These are phyloP conservation scores for Bubo scandiacus DNA, from an alignment of 2,113 vertebrate genomes.

Conservation along the genomic window DNA sequence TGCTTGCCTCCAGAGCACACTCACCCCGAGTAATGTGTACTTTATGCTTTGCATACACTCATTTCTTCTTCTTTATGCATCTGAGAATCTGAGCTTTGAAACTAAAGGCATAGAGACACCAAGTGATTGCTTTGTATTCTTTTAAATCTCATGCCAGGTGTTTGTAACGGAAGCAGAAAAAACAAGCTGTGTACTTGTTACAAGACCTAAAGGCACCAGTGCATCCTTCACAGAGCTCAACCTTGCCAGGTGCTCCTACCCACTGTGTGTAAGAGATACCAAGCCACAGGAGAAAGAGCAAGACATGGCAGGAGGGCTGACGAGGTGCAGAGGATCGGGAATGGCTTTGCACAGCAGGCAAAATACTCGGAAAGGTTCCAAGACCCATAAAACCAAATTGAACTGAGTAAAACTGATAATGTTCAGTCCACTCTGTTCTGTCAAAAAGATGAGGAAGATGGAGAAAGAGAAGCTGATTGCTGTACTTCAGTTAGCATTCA, in stretches of 20 bases:
- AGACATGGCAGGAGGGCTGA: background rate
- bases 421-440: background rate
- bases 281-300: background rate
- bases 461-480: background rate
- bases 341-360: background rate
- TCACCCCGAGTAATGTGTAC: background rate
- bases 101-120: background rate
- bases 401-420: background rate
- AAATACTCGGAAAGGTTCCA: background rate
- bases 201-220: background rate
- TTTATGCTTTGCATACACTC: background rate
- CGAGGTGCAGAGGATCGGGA: rapidly evolving
- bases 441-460: background rate
- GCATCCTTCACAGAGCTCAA: background rate
- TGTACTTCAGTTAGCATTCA: background rate
- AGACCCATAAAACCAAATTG: background rate
- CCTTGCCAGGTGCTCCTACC: background rate
- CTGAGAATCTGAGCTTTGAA: background rate
- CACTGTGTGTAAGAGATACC: background rate
- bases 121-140: background rate
- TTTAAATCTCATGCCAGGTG: background rate
- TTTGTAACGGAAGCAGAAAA: background rate
- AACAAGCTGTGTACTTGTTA: background rate
- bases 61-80: background rate
- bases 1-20: background rate